These are phyloP conservation scores for Meloidogyne hapla DNA, from an alignment of 1,140 invertebrate genomes.

Conservation along the genomic window DNA sequence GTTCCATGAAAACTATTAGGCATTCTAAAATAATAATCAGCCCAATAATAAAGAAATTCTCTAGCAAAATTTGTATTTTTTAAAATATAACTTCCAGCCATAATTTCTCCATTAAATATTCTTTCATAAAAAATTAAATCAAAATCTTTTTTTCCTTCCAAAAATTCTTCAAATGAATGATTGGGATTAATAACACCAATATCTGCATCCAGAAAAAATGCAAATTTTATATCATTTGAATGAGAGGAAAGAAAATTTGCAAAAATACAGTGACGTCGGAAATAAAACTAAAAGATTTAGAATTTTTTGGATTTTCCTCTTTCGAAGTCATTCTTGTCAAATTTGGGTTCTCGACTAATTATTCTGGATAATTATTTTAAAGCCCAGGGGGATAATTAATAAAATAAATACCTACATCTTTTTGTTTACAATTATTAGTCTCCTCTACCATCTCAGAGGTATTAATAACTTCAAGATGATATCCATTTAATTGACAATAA, in stretches of 20 bases:
- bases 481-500: slow-evolving; percentile 31
- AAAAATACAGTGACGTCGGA: slow-evolving; percentile 52
- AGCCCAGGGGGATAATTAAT: neutral
- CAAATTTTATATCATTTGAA: slow-evolving; percentile 26
- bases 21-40: slow-evolving; percentile 36
- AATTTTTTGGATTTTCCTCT: too few relatives aligned
- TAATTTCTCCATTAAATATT: slow-evolving; percentile 50
- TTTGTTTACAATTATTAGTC: slow-evolving; percentile 22
- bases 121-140: slow-evolving; percentile 51
- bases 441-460: neutral
- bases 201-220: slow-evolving; percentile 52
- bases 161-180: slow-evolving; percentile 47
- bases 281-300: slow-evolving; percentile 53
- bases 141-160: slow-evolving; percentile 19
- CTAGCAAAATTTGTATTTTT: slow-evolving; percentile 16
- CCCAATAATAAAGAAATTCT: slow-evolving; percentile 38
- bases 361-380: too few relatives aligned
- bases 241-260: slow-evolving; percentile 30
- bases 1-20: slow-evolving; percentile 49
- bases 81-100: slow-evolving; percentile 50
- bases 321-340: too few relatives aligned
- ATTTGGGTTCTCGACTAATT: too few relatives aligned
- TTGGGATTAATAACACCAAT: slow-evolving; percentile 54
- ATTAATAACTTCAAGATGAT: slow-evolving; percentile 23
- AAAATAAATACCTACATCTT: slow-evolving; percentile 36